phyloP scores from a whole-genome alignment of 2,113 vertebrate species.

The Siphamia tubifer region DNA sequence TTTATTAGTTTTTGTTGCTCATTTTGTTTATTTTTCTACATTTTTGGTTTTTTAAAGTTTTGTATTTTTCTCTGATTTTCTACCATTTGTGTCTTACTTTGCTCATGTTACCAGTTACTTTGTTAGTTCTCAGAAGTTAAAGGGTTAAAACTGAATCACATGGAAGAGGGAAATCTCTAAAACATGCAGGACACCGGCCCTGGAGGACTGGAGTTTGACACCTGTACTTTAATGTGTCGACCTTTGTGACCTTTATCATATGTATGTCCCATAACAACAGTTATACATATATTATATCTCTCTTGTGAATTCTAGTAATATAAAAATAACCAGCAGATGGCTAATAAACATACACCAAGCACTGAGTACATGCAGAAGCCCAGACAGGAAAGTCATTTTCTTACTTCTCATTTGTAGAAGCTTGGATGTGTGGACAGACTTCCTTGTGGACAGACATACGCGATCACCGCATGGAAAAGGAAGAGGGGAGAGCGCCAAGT shows the following conservation, averaged over 20 bases:
- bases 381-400: conserved; percentile 2
- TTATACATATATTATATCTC: not conserved
- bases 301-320: not conserved
- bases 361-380: not conserved
- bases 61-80: too few species aligned
- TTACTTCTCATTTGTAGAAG: conserved; percentile 35
- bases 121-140: too few species aligned
- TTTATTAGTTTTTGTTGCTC: too few species aligned
- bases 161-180: too few species aligned
- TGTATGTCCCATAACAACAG: conserved; percentile 4
- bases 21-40: too few species aligned
- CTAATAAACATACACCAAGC: not conserved
- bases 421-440: conserved; percentile 45
- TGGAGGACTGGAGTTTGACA: too few species aligned
- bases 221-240: conserved; percentile 26
- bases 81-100: too few species aligned
- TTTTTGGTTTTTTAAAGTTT: too few species aligned
- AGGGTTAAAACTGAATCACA: too few species aligned
- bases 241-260: conserved; percentile 32
- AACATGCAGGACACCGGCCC: too few species aligned
- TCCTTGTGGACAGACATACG: conserved; percentile 60
- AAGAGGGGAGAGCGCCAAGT: conserved; percentile 53
- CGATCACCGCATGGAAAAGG: conserved; percentile 70
- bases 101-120: too few species aligned
- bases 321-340: too few species aligned